phyloP scores from a whole-genome alignment of 2,113 vertebrate species.

The Hemicordylus capensis region DNA sequence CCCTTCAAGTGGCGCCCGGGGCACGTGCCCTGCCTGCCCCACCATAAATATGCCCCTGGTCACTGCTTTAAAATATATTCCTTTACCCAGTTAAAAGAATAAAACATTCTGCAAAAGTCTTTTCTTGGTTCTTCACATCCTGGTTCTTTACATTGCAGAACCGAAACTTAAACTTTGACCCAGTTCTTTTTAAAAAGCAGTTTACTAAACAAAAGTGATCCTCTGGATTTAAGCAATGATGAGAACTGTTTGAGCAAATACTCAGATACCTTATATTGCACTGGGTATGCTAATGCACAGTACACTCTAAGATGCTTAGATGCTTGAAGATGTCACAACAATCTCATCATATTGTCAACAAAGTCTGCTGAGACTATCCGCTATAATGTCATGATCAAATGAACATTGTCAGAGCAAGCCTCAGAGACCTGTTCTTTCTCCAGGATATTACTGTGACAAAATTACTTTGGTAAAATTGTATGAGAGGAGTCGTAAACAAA shows the following conservation, averaged over 20 bases:
- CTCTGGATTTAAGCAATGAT: fast-evolving
- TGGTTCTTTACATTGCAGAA: not conserved
- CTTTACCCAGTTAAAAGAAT: too few species aligned
- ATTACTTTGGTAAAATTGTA: constrained; percentile 2
- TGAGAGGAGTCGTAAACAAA: not conserved
- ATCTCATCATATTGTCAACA: not conserved
- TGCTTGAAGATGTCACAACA: constrained; percentile 23
- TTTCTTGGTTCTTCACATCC: too few species aligned
- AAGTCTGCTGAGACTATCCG: not conserved
- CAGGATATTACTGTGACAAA: not conserved
- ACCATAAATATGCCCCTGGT: too few species aligned
- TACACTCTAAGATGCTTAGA: not conserved
- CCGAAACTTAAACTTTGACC: not conserved
- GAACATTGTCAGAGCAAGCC: not conserved
- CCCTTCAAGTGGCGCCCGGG: too few species aligned
- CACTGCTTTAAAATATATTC: too few species aligned
- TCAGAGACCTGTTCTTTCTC: not conserved
- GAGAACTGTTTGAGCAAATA: not conserved
- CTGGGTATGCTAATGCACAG: not conserved
- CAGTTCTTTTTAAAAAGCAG: not conserved
- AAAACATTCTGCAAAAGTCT: too few species aligned
- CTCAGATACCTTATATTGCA: not conserved
- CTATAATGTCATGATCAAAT: constrained; percentile 21
- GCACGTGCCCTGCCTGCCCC: too few species aligned
- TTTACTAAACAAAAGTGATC: not conserved